phyloP scores from a whole-genome alignment of 2,113 vertebrate genomes.

The Ellobius talpinus region DNA sequence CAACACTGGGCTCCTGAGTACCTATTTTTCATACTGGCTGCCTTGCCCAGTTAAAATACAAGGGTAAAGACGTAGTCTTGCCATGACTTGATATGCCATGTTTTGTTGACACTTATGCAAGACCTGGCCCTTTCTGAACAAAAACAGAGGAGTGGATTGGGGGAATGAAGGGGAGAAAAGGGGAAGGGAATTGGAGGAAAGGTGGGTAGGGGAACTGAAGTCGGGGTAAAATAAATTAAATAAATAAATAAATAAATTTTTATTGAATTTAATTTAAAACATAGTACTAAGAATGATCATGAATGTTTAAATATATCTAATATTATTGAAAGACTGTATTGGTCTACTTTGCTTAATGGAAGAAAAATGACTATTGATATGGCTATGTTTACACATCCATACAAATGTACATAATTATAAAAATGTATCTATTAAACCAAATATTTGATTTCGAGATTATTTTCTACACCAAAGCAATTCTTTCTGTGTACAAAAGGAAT shows the following conservation, averaged over 20 bases:
- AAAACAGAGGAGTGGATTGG: neutral
- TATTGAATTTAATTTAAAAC: neutral
- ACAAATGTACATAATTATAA: neutral
- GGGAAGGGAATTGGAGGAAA: neutral
- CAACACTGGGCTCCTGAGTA: neutral
- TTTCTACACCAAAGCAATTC: neutral
- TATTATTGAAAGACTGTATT: neutral
- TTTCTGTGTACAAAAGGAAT: neutral
- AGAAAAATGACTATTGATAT: neutral
- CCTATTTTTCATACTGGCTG: neutral
- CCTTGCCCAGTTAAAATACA: neutral
- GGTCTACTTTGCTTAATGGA: neutral
- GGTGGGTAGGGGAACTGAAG: neutral
- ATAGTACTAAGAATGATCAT: neutral
- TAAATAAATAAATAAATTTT: neutral
- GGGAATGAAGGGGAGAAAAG: neutral
- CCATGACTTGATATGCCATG: neutral
- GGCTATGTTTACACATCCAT: rapidly evolving
- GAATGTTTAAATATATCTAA: neutral
- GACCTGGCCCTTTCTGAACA: neutral
- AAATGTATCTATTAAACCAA: neutral
- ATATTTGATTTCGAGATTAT: neutral
- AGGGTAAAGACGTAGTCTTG: neutral
- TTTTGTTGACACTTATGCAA: neutral
- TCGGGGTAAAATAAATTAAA: neutral